A percentile compares a stretch with the other conserved stretches of the same genome.
Evolutionary conservation across 2,888 invertebrate species (phyloP).

Genomic region (Patella caerulea): DNA sequence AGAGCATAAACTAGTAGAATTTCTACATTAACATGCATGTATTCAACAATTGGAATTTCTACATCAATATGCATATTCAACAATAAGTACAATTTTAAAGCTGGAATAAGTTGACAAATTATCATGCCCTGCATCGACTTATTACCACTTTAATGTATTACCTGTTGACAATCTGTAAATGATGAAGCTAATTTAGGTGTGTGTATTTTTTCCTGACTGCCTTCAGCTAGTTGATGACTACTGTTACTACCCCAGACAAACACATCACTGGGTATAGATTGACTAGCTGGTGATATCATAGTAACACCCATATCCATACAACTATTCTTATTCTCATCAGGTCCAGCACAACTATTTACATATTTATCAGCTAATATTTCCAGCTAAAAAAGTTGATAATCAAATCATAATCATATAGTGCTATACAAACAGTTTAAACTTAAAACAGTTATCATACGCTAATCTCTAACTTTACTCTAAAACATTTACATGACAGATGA

Average conservation of each 20-base stretch:
- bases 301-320: constrained; percentile 22
- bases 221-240: constrained; percentile 78
- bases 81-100: not conserved
- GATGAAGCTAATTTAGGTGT: constrained; percentile 75
- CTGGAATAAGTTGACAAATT: not conserved
- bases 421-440: too few relatives aligned
- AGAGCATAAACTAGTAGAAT: not conserved
- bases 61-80: too few relatives aligned
- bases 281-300: constrained; percentile 19
- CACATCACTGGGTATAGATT: constrained; percentile 71
- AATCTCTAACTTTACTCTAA: too few relatives aligned
- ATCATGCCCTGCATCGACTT: too few relatives aligned
- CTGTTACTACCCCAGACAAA: constrained; percentile 80
- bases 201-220: constrained; percentile 77
- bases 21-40: too few relatives aligned
- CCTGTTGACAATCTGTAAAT: constrained; percentile 77
- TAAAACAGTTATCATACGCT: too few relatives aligned
- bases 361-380: constrained; percentile 66
- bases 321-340: constrained; percentile 60
- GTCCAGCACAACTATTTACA: constrained; percentile 56
- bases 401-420: too few relatives aligned
- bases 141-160: constrained; percentile 69
- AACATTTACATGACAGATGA: too few relatives aligned
- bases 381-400: constrained; percentile 42
- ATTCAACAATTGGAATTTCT: too few relatives aligned